phyloP scores from a whole-genome alignment of 1,140 invertebrate species.

The Eumeta japonica region DNA sequence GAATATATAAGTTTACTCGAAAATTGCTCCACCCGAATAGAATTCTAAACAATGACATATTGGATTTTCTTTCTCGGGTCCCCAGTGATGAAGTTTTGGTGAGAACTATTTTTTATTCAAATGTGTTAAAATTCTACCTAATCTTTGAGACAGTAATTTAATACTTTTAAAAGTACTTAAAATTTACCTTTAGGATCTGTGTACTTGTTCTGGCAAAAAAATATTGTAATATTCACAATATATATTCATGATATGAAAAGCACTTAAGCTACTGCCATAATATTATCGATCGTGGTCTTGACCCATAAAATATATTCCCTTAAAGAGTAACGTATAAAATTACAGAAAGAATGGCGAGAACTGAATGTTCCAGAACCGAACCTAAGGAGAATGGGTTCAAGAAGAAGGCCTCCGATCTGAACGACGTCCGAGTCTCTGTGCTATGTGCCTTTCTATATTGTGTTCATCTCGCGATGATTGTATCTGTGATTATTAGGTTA shows the following conservation, averaged over 20 bases:
- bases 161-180: too few species aligned
- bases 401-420: conserved; percentile 11
- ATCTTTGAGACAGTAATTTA: too few species aligned
- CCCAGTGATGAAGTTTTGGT: conserved; percentile 91
- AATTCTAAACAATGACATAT: conserved; percentile 94
- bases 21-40: conserved; percentile 87
- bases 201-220: too few species aligned
- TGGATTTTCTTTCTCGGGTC: conserved; percentile 92
- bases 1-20: conserved; percentile 93
- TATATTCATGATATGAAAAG: too few species aligned
- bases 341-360: conserved; percentile 50
- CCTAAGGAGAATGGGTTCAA: conserved; percentile 19
- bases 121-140: too few species aligned
- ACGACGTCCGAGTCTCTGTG: neutral
- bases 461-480: neutral
- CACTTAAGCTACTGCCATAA: too few species aligned
- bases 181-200: too few species aligned
- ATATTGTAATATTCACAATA: too few species aligned
- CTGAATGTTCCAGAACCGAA: conserved; percentile 40
- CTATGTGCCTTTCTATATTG: neutral
- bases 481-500: neutral
- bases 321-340: too few species aligned
- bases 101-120: conserved; percentile 41
- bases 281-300: too few species aligned
- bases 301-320: too few species aligned